Base-by-base conservation (phyloP, 2,113 vertebrate species). In the Lamprotornis superbus region DNA sequence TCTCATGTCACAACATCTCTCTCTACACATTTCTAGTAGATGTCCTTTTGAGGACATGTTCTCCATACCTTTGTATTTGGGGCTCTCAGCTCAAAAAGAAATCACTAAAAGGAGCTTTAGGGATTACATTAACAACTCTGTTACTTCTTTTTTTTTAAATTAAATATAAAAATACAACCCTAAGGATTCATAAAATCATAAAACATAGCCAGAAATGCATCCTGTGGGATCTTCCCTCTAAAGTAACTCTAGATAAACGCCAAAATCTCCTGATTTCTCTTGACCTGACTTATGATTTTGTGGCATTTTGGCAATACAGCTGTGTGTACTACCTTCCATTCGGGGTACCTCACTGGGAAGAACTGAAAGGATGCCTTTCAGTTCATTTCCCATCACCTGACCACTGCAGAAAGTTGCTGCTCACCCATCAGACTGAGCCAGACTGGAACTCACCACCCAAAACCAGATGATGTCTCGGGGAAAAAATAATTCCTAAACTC, bases 281-380 rank as follows among this genome's bases (percentile, higher is more conserved):
- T 30, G n/a, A 60, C 35, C 23, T 35, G 60, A 49, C 23, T 55
- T 35, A 25, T 0, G 7, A 63, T 8, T 67, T 49, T 1, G 2
- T 71, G 61, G n/a, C 15, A 63, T 53, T 73, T 55, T 50, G 35
- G 37, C 30, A 89, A 39, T 22, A 60, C 7, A 57, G 7, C 33
- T 21, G 19, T 56, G 53, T 35, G 33, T 39, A 42, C 11, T 6
- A 24, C 21, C 57, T 52, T 74, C 31, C 47, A 13, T 49, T n/a
- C 10, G 16, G 24, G 39, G 47, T 18, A 46, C 5, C 37, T 64
- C 89, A 50, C 27, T 20, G 49, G 56, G 39, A 81, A 55, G 56
- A 37, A 2, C 19, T 68, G 35, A 28, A 49, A 39, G 15, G 61
- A 69, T 27, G 52, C 5, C 64, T 44, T 53, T 28, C 15, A 57